phyloP scores from a whole-genome alignment of 1,140 invertebrate species.

The Thrips palmi region DNA sequence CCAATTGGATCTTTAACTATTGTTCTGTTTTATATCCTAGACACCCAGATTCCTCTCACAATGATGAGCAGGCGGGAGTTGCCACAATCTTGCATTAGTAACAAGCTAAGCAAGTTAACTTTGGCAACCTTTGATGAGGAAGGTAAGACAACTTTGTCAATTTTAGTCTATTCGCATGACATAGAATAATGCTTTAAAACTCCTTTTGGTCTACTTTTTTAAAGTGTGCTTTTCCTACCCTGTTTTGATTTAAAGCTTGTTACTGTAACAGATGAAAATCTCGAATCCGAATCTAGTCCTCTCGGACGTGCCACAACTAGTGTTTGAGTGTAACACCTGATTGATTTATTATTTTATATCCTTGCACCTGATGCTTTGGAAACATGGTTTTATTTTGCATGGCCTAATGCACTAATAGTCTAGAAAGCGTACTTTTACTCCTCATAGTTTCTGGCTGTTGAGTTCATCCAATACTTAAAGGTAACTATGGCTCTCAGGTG shows the following conservation, averaged over 20 bases:
- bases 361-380: too few relatives aligned
- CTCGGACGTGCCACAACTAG: not conserved
- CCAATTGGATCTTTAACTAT: conserved; percentile 14
- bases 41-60: conserved; percentile 27
- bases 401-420: too few relatives aligned
- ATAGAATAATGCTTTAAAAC: conserved; percentile 1
- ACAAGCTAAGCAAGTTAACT: conserved; percentile 69
- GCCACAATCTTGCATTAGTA: conserved; percentile 40
- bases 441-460: too few relatives aligned
- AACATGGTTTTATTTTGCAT: too few relatives aligned
- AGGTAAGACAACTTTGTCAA: conserved; percentile 25
- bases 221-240: not conserved
- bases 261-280: conserved; percentile 1
- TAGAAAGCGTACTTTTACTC: too few relatives aligned
- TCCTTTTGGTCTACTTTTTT: not conserved
- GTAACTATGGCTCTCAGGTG: not conserved
- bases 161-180: conserved; percentile 1
- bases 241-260: conserved; percentile 1
- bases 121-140: conserved; percentile 77
- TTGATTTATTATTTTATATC: too few relatives aligned
- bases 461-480: too few relatives aligned
- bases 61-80: conserved; percentile 22
- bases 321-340: too few relatives aligned
- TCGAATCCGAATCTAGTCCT: not conserved
- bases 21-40: conserved; percentile 20